Conservation (phyloP, 2,888 invertebrate species). For the Piscicola geometra region DNA sequence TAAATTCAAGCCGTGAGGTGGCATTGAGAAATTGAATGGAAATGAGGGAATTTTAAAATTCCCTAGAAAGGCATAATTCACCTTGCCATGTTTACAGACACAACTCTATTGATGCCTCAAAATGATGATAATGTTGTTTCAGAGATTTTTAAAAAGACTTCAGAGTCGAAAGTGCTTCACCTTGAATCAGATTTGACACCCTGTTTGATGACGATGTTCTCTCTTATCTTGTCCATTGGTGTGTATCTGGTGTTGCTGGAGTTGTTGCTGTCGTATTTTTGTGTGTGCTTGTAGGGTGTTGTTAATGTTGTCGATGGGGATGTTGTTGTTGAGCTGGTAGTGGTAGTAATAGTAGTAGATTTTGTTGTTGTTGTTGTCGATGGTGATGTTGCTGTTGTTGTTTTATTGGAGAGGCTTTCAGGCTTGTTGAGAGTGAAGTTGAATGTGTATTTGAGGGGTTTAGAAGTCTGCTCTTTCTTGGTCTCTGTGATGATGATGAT, state of each 20-base stretch:
- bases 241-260: background rate
- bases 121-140: no score
- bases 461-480: no score
- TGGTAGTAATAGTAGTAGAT: background rate
- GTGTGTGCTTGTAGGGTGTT: background rate
- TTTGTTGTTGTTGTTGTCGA: background rate
- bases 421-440: no score
- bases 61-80: no score
- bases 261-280: background rate
- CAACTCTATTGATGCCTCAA: no score
- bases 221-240: constrained; percentile 5
- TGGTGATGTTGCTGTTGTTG: background rate
- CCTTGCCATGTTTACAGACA: no score
- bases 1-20: no score
- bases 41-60: no score
- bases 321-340: background rate
- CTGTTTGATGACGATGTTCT: background rate
- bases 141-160: no score
- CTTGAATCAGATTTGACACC: background rate
- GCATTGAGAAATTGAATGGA: no score
- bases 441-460: no score
- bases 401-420: background rate
- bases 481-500: background rate
- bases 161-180: background rate
- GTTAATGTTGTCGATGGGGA: background rate